phyloP scores from a whole-genome alignment of 2,113 vertebrate species.

The Proterorhinus semilunaris region DNA sequence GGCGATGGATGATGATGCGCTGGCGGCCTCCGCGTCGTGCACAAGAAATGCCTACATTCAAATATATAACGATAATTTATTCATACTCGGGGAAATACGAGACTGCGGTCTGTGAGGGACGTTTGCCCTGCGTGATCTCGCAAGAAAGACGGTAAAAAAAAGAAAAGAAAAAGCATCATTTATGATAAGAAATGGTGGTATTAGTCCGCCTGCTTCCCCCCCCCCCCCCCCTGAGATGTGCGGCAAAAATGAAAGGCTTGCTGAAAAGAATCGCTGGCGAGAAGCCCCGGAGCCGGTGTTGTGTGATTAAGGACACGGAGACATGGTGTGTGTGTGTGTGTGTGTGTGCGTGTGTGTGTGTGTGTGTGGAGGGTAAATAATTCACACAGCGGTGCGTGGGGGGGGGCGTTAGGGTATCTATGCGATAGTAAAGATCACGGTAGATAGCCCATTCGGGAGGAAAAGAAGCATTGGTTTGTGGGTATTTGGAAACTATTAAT shows the following conservation, averaged over 20 bases:
- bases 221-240: conserved; percentile 13
- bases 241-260: conserved; percentile 35
- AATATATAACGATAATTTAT: conserved; percentile 29
- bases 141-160: neutral
- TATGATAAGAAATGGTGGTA: conserved; percentile 46
- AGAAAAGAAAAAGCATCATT: conserved; percentile 36
- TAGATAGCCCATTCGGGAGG: too few species aligned
- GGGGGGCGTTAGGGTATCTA: too few species aligned
- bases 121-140: conserved; percentile 11
- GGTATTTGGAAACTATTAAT: too few species aligned
- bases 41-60: conserved; percentile 31
- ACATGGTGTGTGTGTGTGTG: conserved; percentile 26
- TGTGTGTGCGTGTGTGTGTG: conserved; percentile 24
- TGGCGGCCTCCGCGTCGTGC: too few species aligned
- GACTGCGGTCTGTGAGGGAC: neutral
- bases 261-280: conserved; percentile 24
- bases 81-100: neutral
- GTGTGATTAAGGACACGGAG: conserved; percentile 37
- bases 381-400: conserved; percentile 34
- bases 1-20: conserved; percentile 14
- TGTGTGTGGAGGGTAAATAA: conserved; percentile 50
- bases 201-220: conserved; percentile 21
- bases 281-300: conserved; percentile 45
- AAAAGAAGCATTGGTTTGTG: too few species aligned
- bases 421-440: too few species aligned